phyloP scores from a whole-genome alignment of 2,888 invertebrate species.

The Phengaris arion region DNA sequence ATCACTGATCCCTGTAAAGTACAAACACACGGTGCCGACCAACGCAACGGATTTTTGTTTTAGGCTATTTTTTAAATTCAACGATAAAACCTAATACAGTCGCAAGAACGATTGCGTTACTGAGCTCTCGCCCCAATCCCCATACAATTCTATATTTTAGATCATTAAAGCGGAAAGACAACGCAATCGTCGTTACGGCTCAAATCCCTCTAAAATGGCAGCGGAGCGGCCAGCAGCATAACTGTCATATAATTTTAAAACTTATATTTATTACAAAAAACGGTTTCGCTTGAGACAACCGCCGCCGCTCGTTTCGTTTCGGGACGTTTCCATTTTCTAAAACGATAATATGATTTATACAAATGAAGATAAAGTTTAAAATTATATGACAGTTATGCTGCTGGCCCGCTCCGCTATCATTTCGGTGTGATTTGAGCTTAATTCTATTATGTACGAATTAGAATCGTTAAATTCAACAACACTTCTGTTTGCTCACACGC shows the following conservation, averaged over 20 bases:
- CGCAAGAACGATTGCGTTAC: neutral
- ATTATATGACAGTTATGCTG: too few species aligned
- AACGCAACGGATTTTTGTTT: neutral
- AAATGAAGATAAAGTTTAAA: too few species aligned
- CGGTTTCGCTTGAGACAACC: too few species aligned
- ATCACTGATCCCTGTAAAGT: slow-evolving; percentile 23
- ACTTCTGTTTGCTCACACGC: slow-evolving; percentile 1
- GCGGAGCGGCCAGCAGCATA: too few species aligned
- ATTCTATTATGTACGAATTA: neutral
- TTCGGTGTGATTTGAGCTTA: too few species aligned
- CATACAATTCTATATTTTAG: neutral
- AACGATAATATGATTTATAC: too few species aligned
- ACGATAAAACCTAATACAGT: neutral
- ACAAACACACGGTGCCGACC: neutral
- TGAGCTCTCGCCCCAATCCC: neutral
- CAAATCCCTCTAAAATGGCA: too few species aligned
- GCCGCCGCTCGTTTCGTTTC: too few species aligned
- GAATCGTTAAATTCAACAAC: neutral
- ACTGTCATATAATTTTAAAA: too few species aligned
- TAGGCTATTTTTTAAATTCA: neutral
- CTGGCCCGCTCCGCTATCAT: too few species aligned
- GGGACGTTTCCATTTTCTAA: too few species aligned
- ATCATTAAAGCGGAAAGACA: neutral
- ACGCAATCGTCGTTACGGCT: neutral
- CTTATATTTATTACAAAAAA: too few species aligned